Conservation (phyloP, 2,888 invertebrate genomes). For the Cephus nigrinus region DNA sequence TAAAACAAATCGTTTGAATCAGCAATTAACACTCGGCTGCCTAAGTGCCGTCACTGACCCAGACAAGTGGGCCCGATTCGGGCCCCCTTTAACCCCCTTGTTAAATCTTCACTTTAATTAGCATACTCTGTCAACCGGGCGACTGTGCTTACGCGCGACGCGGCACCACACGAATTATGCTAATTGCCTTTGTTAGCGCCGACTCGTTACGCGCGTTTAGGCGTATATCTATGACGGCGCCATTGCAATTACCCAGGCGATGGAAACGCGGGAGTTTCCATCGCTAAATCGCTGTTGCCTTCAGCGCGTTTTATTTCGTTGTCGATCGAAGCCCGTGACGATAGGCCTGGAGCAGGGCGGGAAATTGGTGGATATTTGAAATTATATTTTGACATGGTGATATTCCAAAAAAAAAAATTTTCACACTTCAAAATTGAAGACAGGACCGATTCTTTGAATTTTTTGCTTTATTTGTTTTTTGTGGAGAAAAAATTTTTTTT, state of each 20-base stretch:
- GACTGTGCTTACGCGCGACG: constrained; percentile 20
- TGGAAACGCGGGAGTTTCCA: neutral
- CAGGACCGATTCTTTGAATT: neutral
- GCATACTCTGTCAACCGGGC: constrained; percentile 32
- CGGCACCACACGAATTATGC: constrained; percentile 30
- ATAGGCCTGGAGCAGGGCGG: neutral
- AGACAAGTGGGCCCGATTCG: neutral
- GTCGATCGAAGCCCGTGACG: neutral
- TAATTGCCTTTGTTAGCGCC: constrained; percentile 32
- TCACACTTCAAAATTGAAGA: no score
- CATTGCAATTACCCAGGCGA: neutral
- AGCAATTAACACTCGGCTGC: neutral
- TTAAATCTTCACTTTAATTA: constrained; percentile 33
- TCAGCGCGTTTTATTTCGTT: neutral
- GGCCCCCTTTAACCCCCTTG: constrained; percentile 9
- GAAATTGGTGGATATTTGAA: neutral
- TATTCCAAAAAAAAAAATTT: neutral
- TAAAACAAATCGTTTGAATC: neutral
- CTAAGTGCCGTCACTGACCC: neutral
- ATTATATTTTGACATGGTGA: neutral
- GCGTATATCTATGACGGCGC: neutral
- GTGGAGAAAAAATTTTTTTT: neutral
- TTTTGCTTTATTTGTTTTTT: neutral
- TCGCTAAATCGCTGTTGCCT: neutral
- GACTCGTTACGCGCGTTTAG: constrained; percentile 21